A percentile compares a stretch with the other conserved stretches of the same genome.
phyloP scores from a whole-genome alignment of 2,888 invertebrate species.

The Saturnia japonica region DNA sequence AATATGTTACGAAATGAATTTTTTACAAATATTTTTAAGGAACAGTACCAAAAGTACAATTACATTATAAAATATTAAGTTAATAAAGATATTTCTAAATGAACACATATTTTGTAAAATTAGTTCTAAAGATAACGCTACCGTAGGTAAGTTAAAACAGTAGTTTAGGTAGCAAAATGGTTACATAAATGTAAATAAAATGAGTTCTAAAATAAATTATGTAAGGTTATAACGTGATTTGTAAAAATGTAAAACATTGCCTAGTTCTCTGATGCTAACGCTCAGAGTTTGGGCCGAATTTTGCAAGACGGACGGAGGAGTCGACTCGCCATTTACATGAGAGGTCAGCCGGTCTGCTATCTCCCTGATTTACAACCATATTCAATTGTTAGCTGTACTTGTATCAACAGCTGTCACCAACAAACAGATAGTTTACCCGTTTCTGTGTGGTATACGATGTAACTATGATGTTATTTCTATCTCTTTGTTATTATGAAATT shows the following conservation, averaged over 20 bases:
- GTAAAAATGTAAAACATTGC: slow-evolving; percentile 17
- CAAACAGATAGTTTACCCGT: slow-evolving; percentile 57
- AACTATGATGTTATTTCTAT: slow-evolving; percentile 3
- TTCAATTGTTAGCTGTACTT: slow-evolving; percentile 76
- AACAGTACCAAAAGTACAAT: too few species aligned
- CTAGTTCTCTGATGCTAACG: slow-evolving; percentile 31
- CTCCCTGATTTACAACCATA: slow-evolving; percentile 75
- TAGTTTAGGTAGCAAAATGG: not conserved
- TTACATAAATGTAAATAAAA: not conserved
- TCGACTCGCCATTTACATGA: slow-evolving; percentile 69
- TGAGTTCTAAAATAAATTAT: slow-evolving; percentile 4
- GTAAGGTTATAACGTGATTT: not conserved
- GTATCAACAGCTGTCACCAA: slow-evolving; percentile 74
- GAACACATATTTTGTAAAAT: not conserved
- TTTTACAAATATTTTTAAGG: too few species aligned
- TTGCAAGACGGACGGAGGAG: slow-evolving; percentile 52
- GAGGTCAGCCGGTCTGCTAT: slow-evolving; percentile 68
- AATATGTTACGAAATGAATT: too few species aligned
- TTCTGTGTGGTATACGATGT: slow-evolving; percentile 19
- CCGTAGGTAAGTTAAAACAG: not conserved
- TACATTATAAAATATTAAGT: too few species aligned
- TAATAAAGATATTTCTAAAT: not conserved
- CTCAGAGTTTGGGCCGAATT: slow-evolving; percentile 48
- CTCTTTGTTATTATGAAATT: slow-evolving; percentile 14
- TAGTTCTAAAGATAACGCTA: not conserved